Base-by-base conservation (phyloP, 2,797 vertebrate genomes). In the Salarias fasciatus region DNA sequence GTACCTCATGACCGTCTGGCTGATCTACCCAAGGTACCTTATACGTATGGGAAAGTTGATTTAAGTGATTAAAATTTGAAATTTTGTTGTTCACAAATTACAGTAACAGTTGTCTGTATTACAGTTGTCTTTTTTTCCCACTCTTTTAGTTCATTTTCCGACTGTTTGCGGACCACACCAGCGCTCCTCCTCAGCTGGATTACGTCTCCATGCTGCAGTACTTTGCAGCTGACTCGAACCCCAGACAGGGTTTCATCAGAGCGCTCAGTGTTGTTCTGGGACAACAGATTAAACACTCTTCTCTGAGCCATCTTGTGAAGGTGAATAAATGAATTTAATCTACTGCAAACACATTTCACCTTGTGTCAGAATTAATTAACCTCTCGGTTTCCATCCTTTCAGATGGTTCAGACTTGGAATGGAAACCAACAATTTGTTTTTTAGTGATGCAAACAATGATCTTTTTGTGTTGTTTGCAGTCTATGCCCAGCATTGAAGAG, bases 171-270 rank as follows among this genome's bases (percentile, higher is more conserved):
- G 91, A 95, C 84, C 77, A 37, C 38, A 80, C 77, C 30, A 53
- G 66, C 15, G 67, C 85, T 0, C 90, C 92, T 1, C 72, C 92
- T 14, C 82, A 53, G 45, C 84, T 98, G 31, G 84, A 95, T 85
- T 98, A 98, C 35, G 72, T 67, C 4, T 84, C 88, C 41, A 96
- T 96, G 95, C 86, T 99, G 42, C 92, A 94, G 72, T 95, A 95
- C 85, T 95, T 98, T 62, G 92, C 94, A 8, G 86, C 90, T 4
- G 92, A 97, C 57, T 89, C 92, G 0, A 85, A 95, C 65, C 61
- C 93, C 8, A 48, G 79, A 57, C 89, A 95, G 77, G 96, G 96
- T 13, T 92, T 97, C 79, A 92, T 93, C 73, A 89, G 95, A 80
- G 95, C 95, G 1, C 92, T 98, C 15, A 93, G 95, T 31, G 29